Evolutionary conservation across 2,888 invertebrate genomes (phyloP), one percentile per base, ranked within the genome.

Genomic region (Thecophora atra): DNA sequence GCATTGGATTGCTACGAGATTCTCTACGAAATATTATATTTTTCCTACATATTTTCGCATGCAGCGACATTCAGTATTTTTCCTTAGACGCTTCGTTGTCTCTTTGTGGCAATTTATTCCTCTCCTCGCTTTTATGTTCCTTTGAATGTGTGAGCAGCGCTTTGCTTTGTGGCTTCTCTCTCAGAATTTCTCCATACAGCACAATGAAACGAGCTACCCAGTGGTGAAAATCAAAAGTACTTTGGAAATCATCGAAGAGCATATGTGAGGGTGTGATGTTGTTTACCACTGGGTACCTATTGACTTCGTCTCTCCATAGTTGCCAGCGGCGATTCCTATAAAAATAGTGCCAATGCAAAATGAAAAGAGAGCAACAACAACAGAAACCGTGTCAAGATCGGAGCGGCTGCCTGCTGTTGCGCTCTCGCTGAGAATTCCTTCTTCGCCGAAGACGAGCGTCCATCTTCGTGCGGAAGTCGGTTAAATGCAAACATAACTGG

Each of bases 341-440:
- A 37, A 54, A 60, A 60, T 19, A 56, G 37, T 42, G 56, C 42
- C 44, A n/a, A 44, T 54, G 56, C 54, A 37, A 60, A 60, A 69
- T 64, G 56, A 21, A 28, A 42, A 26, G 24, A 26, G 24, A 37
- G 54, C 26, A 19, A 15, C 26, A 54, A 7, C 30, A 37, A 3
- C 51, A 26, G 37, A 66, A 71, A 66, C 47, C 64, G 56, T 71
- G 71, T 71, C 71, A 71, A 71, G 71, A 66, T 71, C 71, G 60
- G 30, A 56, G 30, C 37, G 42, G n/a, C 21, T 37, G 42, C 28
- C n/a, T 8, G 11, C 21, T 42, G 24, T 64, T 13, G 64, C 26
- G 19, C n/a, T 54, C 54, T 54, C 21, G 19, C 37, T 58, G 28
- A 26, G 28, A 58, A 37, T 30, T 54, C 37, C 17, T 28, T 17